Conservation (phyloP, 1,140 invertebrate species). For the Pseudomyrmex pallidus region DNA sequence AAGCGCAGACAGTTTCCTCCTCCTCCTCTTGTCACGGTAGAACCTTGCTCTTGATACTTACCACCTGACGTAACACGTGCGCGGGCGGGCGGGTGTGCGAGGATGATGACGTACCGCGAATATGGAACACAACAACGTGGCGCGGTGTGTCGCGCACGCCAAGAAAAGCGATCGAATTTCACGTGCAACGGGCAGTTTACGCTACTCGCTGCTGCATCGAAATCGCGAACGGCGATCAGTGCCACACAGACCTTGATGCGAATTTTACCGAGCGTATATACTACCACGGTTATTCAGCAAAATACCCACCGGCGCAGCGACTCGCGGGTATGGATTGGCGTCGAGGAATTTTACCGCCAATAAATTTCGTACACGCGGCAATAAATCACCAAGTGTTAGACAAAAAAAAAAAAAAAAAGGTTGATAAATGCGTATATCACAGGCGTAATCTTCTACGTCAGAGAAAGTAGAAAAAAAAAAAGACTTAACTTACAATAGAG, state of each 20-base stretch:
- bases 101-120: slow-evolving; percentile 10
- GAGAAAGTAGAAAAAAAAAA: neutral
- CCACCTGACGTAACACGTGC: slow-evolving; percentile 58
- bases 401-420: neutral
- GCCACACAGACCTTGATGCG: slow-evolving; percentile 43
- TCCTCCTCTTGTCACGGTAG: neutral
- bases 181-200: slow-evolving; percentile 51
- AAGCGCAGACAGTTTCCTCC: neutral
- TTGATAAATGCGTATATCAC: neutral
- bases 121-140: slow-evolving; percentile 32
- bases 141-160: slow-evolving; percentile 24
- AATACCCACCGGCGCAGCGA: neutral
- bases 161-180: slow-evolving; percentile 69
- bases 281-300: slow-evolving; percentile 13
- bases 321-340: neutral
- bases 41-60: slow-evolving; percentile 51
- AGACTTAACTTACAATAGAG: no score
- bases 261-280: slow-evolving; percentile 12
- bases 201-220: slow-evolving; percentile 58
- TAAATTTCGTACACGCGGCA: neutral
- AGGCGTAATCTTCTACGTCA: neutral
- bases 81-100: slow-evolving; percentile 18
- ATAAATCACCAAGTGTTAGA: neutral
- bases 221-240: slow-evolving; percentile 46
- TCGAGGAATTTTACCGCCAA: neutral